Base-by-base conservation (phyloP, 2,113 vertebrate genomes). In the Corapipo altera region DNA sequence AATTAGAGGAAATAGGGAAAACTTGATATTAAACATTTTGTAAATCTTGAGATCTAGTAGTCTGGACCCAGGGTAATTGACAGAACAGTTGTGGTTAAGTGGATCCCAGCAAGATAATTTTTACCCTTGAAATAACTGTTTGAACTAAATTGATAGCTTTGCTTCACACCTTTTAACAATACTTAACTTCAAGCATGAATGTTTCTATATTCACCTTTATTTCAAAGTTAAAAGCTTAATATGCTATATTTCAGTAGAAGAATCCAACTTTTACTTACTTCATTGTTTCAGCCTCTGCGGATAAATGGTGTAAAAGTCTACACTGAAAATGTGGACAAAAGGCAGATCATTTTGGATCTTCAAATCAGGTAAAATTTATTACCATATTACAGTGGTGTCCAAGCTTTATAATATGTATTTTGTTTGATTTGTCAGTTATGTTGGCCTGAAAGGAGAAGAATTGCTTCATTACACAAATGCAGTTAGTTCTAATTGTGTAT, bases 261-360 rank as follows among this genome's bases (percentile, higher is more conserved):
- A 32, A 59, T 88, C n/a, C 39, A 83, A 27, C 43, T 84, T 76
- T 35, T 49, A 26, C 32, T 92, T 88, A 4, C 48, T 88, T 91
- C 7, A 8, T 96, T 95, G 10, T 97, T 98, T 89, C 96, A 99
- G 99, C 99, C 99, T 26, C 97, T 99, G 73, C 98, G 99, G 91
- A 98, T 99, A 69, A 99, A 99, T 87, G 99, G 99, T 89, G 99
- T 99, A 17, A 99, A 99, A 91, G 99, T 99, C 30, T 99, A 99
- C 95, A 99, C 99, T 26, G 99, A 99, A 98, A 99, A 99, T 41
- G 99, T 99, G 96, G 99, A 99, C 97, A 99, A 99, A 97, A 98
- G 99, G 78, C 99, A 99, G 95, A 98, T 99, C 71, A 99, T 99
- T 97, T 98, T 99, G 98, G 99, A 99, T 97, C 98, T 99, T 95